These are phyloP conservation scores for Pocillopora grandis DNA, from an alignment of 92 coral and sea anemone genomes.

Conservation along the genomic window DNA sequence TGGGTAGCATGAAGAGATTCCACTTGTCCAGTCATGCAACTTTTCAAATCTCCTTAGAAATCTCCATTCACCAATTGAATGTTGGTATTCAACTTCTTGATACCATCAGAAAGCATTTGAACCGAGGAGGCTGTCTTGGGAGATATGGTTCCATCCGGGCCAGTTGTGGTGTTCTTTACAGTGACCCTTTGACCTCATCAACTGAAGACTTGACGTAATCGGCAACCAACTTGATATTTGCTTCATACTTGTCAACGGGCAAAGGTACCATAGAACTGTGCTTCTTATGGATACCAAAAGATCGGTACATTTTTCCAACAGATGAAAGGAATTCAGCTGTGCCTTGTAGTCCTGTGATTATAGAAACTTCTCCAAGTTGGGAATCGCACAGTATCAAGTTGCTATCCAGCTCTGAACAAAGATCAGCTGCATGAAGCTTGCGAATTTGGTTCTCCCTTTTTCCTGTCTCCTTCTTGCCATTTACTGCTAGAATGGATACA, in stretches of 20 bases:
- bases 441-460: constrained; percentile 8
- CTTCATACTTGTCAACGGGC: constrained; percentile 49
- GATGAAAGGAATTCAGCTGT: constrained; percentile 46
- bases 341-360: constrained; percentile 54
- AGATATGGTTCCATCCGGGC: constrained; percentile 55
- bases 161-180: constrained; percentile 40
- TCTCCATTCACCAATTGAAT: constrained; percentile 19
- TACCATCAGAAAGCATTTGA: constrained; percentile 51
- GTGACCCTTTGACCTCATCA: no score
- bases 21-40: constrained; percentile 55
- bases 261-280: constrained; percentile 28
- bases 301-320: constrained; percentile 48
- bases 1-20: constrained; percentile 53
- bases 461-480: constrained; percentile 45
- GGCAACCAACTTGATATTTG: constrained; percentile 19
- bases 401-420: constrained; percentile 57
- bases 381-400: constrained; percentile 54
- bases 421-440: constrained; percentile 30
- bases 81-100: constrained; percentile 25
- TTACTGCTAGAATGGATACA: constrained; percentile 48
- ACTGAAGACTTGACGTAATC: no score
- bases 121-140: constrained; percentile 51
- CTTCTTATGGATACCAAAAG: constrained; percentile 55
- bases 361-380: constrained; percentile 52
- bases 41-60: constrained; percentile 28